Evolutionary conservation across 2,888 invertebrate genomes (phyloP).

Genomic region (Siphlonurus alternatus): DNA sequence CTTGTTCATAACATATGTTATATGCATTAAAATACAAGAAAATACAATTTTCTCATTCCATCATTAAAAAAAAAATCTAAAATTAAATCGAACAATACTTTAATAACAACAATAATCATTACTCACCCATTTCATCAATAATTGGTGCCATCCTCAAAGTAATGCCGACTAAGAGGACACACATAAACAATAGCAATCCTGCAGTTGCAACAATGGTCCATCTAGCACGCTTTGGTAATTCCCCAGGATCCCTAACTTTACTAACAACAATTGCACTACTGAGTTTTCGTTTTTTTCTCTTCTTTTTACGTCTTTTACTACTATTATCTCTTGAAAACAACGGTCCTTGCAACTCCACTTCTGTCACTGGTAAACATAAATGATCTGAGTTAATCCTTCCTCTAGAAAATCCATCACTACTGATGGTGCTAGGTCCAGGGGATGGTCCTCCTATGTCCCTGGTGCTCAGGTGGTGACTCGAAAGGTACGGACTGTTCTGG

Average conservation of each 20-base stretch:
- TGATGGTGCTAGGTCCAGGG: constrained; percentile 15
- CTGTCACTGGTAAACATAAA: constrained; percentile 16
- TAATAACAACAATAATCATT: no score
- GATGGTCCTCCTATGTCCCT: constrained; percentile 12
- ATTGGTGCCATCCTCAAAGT: constrained; percentile 87
- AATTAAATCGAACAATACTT: no score
- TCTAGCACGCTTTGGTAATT: constrained; percentile 64
- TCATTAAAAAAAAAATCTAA: no score
- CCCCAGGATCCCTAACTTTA: constrained; percentile 44
- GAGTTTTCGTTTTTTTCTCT: constrained; percentile 12
- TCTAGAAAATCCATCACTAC: background rate
- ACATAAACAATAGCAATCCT: constrained; percentile 70
- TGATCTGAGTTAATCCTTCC: background rate
- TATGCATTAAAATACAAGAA: no score
- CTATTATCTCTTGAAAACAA: constrained; percentile 3
- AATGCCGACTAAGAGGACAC: constrained; percentile 76
- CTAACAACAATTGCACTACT: constrained; percentile 16
- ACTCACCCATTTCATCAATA: constrained; percentile 91
- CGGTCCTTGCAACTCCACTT: background rate
- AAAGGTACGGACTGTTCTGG: background rate
- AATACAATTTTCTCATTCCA: no score
- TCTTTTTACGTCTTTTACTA: constrained; percentile 8
- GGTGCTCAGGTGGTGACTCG: background rate
- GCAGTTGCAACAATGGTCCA: constrained; percentile 88
- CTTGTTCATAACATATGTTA: no score